These are phyloP conservation scores for Antigone vipio DNA, from an alignment of 2,113 vertebrate species.

Conservation along the genomic window DNA sequence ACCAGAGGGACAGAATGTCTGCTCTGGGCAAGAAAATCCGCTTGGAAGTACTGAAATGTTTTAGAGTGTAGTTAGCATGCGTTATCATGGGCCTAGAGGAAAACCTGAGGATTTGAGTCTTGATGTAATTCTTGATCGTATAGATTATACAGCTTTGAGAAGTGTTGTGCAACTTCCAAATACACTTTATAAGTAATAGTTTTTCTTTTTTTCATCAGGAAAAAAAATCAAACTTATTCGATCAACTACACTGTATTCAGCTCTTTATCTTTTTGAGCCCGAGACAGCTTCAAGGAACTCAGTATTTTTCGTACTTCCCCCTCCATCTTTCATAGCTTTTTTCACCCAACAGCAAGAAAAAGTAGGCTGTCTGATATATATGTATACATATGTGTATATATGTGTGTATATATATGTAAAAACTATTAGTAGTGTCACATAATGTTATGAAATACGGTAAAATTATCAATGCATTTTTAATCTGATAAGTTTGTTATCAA, in stretches of 20 bases:
- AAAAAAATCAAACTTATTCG: background rate
- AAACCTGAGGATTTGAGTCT: background rate
- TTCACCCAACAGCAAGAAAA: background rate
- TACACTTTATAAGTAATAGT: background rate
- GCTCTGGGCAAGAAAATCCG: background rate
- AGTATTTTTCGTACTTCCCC: background rate
- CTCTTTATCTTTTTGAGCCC: background rate
- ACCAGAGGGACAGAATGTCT: background rate
- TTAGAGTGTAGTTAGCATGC: background rate
- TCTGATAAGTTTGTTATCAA: background rate
- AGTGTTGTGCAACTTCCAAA: background rate
- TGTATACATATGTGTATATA: background rate
- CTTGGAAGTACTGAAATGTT: background rate
- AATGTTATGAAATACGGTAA: background rate
- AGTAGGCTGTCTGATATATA: background rate
- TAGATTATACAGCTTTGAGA: background rate
- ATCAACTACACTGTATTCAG: background rate
- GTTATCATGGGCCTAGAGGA: background rate
- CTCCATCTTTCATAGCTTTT: background rate
- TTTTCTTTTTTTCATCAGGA: background rate
- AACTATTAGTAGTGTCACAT: background rate
- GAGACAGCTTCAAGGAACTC: background rate
- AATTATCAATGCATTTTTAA: background rate
- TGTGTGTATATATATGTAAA: background rate
- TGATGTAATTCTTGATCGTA: background rate